Percentiles rank a stretch among this genome's conserved stretches.
Conservation (phyloP, 2,797 vertebrate genomes). For the Phaenicophaeus curvirostris region DNA sequence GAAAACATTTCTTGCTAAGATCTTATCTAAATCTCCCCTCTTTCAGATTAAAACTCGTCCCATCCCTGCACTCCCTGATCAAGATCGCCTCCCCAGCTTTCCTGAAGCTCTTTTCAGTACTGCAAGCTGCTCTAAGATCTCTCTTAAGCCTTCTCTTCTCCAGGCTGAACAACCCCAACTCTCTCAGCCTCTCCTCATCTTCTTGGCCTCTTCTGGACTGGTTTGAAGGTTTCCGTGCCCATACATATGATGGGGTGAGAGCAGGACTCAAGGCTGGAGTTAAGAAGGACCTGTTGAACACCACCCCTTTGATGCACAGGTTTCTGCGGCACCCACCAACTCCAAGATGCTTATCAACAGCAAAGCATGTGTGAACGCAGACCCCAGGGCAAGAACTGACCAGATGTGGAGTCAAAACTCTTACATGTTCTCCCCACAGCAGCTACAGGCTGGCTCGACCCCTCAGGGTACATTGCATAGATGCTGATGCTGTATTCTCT, state of each 20-base stretch:
- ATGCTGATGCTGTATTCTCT: slow-evolving; percentile 85
- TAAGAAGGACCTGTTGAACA: not conserved
- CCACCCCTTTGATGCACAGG: not conserved
- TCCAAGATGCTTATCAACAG: not conserved
- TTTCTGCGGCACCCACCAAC: not conserved
- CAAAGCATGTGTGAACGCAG: not conserved
- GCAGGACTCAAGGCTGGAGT: not conserved
- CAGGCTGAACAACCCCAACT: too few relatives aligned
- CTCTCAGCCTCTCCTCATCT: too few relatives aligned
- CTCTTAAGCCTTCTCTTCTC: too few relatives aligned
- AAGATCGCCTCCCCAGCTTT: too few relatives aligned
- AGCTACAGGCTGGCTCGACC: slow-evolving; percentile 81
- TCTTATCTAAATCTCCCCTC: too few relatives aligned
- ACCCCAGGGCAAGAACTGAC: not conserved
- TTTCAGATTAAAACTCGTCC: too few relatives aligned
- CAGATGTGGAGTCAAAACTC: not conserved
- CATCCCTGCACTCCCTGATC: too few relatives aligned
- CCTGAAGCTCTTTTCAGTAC: too few relatives aligned
- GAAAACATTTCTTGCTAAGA: too few relatives aligned
- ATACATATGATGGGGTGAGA: not conserved
- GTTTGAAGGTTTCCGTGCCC: rapidly evolving
- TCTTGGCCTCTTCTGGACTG: too few relatives aligned
- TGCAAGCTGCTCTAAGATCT: too few relatives aligned
- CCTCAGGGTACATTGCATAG: slow-evolving; percentile 81
- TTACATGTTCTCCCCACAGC: slow-evolving; percentile 85